These are phyloP conservation scores for Myotis findleyi DNA, from an alignment of 2,797 vertebrate genomes.

Conservation along the genomic window DNA sequence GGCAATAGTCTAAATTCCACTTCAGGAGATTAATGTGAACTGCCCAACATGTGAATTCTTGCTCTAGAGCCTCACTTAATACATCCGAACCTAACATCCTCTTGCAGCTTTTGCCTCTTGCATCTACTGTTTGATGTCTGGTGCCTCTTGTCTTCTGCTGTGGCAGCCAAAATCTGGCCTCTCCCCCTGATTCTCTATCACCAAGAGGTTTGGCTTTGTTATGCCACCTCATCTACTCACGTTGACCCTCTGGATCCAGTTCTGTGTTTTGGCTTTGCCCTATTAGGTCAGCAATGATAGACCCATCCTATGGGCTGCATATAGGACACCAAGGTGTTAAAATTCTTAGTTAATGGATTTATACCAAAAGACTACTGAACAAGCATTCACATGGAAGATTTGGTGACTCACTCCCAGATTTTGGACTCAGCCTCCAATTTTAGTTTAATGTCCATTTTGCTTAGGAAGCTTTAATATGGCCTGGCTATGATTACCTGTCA, in stretches of 20 bases:
- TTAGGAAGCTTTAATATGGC: neutral
- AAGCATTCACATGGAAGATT: neutral
- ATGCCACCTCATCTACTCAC: neutral
- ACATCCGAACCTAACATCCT: neutral
- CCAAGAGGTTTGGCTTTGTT: neutral
- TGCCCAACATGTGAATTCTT: neutral
- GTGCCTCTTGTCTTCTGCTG: neutral
- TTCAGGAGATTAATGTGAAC: conserved; percentile 7
- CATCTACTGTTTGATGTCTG: neutral
- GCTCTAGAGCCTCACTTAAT: neutral
- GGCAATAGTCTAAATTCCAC: neutral
- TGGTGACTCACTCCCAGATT: neutral
- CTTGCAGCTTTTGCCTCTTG: neutral
- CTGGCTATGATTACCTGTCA: neutral
- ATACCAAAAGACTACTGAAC: neutral
- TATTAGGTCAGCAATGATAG: neutral
- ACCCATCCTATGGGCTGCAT: neutral
- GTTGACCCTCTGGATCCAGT: neutral
- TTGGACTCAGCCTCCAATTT: neutral
- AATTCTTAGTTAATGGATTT: neutral
- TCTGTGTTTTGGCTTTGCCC: neutral
- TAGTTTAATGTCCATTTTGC: neutral
- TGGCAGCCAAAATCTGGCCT: neutral
- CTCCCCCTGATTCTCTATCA: neutral
- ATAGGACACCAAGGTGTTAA: neutral